Conservation (phyloP, 2,113 vertebrate species). For the Anthoscopus minutus region DNA sequence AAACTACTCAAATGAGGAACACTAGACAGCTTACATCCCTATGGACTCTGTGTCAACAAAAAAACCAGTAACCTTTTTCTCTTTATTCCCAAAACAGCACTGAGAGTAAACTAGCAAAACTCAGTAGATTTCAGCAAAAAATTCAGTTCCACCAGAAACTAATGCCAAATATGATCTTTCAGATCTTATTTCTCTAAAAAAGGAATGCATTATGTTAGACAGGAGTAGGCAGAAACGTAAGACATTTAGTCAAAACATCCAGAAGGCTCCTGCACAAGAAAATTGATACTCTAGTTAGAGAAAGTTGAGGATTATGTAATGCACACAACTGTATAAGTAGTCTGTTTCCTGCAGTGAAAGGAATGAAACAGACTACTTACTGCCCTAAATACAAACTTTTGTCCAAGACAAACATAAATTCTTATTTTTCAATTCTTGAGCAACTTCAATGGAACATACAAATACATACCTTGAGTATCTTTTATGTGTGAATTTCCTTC, state of each 20-base stretch:
- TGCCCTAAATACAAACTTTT: not conserved
- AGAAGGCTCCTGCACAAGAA: not conserved
- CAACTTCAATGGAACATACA: not conserved
- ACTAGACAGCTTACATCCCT: not conserved
- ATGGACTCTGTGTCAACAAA: not conserved
- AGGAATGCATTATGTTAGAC: not conserved
- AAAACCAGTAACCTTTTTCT: not conserved
- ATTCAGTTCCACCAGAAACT: not conserved
- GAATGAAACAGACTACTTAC: not conserved
- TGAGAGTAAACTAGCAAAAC: not conserved
- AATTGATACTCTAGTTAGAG: not conserved
- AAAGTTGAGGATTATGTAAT: constrained; percentile 3
- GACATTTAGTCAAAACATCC: constrained; percentile 15
- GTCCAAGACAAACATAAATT: not conserved
- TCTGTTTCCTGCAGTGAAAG: not conserved
- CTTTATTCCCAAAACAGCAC: not conserved
- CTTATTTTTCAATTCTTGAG: not conserved
- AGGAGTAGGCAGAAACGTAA: constrained; percentile 4
- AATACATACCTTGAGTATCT: not conserved
- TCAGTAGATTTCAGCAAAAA: not conserved
- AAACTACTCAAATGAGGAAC: not conserved
- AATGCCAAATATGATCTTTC: not conserved
- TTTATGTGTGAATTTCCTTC: not conserved
- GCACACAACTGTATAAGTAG: not conserved
- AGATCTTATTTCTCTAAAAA: not conserved